Evolutionary conservation across 1,140 invertebrate genomes (phyloP), one percentile per base, ranked within the genome.

Genomic region (Drosophila prosaltans): DNA sequence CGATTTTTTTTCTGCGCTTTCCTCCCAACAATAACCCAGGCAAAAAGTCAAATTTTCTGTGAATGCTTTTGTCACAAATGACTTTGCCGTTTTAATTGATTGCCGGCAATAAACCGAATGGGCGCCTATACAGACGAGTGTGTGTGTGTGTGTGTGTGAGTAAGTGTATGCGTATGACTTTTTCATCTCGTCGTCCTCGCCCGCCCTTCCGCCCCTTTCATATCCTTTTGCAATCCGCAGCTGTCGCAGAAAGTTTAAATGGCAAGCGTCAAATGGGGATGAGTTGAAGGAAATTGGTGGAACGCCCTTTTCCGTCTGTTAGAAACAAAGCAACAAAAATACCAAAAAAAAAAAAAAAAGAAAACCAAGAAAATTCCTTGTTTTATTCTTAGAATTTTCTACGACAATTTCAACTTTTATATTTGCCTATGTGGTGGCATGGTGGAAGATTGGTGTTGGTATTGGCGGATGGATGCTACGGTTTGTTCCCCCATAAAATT

Each of bases 31-130:
- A 48, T 65, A 64, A 55, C 28, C 24, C 61, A 51, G 39, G 48
- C 65, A 74, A 72, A 79, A 85, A 85, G 82, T 85, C 79, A 85
- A 86, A 82, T 82, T 81, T 82, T 77, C 79, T 88, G 82, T 68
- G 83, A 82, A 85, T 88, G 82, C 78, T 85, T 85, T 88, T 85
- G 83, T 85, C 82, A 85, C 82, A 85, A 85, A 85, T 85, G 82
- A 85, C 83, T 85, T 76, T 88, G 80, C 72, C 79, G 82, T 85
- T 85, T 85, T 85, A 85, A 85, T 85, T 85, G 82, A 85, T 85
- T 85, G 83, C 82, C 72, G 79, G 82, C 82, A 85, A 85, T 85
- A 85, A 85, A 88, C 82, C 80, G 83, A 85, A 88, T 66, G 74
- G 83, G 83, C 82, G 79, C 83, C 83, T 78, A 70, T 86, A 59